Conservation (phyloP, 1,140 invertebrate species). For the Aphis craccivora region DNA sequence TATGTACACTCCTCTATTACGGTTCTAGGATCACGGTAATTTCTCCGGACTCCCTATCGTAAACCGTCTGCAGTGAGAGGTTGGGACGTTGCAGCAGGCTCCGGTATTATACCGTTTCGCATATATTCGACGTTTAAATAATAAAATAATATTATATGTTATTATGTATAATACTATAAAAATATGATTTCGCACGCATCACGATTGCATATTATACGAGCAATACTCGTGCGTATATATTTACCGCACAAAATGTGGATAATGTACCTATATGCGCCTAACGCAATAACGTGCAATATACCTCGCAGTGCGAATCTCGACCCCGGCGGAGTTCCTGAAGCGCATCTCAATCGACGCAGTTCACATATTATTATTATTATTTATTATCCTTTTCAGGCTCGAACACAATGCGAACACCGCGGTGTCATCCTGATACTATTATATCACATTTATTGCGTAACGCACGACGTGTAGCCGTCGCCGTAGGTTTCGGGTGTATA, state of each 20-base stretch:
- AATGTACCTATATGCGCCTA: neutral
- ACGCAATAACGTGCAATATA: neutral
- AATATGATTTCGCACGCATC: neutral
- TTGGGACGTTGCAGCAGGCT: neutral
- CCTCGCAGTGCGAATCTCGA: neutral
- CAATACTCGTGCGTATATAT: neutral
- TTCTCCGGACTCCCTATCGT: too few relatives aligned
- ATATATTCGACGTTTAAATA: neutral
- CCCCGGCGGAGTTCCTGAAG: neutral
- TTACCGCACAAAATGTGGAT: neutral
- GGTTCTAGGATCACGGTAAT: neutral
- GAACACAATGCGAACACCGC: neutral
- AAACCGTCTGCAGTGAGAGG: neutral
- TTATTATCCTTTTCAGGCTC: neutral
- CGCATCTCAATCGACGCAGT: neutral
- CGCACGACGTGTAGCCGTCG: neutral
- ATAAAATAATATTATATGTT: constrained; percentile 2
- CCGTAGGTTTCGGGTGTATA: neutral
- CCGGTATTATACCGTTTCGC: neutral
- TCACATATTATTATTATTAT: neutral
- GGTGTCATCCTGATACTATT: neutral
- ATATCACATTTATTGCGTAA: constrained; percentile 18
- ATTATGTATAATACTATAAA: neutral
- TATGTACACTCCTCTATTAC: neutral
- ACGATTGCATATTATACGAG: neutral